Conservation (phyloP, 2,113 vertebrate species). For the Xiphorhynchus elegans region DNA sequence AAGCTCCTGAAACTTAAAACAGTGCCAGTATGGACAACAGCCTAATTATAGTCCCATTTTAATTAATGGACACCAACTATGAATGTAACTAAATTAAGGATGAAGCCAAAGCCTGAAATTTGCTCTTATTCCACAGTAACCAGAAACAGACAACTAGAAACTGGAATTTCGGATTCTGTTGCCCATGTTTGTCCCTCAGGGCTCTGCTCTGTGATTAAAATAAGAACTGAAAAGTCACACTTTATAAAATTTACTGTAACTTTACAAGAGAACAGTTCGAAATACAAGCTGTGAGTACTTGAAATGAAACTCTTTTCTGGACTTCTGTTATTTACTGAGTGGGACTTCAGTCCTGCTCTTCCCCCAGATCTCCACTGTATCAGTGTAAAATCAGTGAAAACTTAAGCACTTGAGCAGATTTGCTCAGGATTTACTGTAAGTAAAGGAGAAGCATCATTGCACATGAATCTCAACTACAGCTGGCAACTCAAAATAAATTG, state of each 20-base stretch:
- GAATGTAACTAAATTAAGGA: neutral
- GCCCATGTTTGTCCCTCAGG: neutral
- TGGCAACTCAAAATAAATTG: neutral
- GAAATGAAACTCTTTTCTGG: neutral
- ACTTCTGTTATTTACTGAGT: neutral
- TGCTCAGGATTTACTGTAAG: neutral
- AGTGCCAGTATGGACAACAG: neutral
- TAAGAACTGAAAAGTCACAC: neutral
- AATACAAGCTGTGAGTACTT: neutral
- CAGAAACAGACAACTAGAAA: neutral
- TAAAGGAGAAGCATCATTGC: neutral
- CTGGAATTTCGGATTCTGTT: neutral
- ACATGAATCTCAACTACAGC: neutral
- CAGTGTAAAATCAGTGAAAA: neutral
- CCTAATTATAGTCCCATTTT: neutral
- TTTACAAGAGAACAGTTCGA: neutral
- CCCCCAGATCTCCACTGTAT: neutral
- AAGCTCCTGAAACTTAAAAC: neutral
- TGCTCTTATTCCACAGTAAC: neutral
- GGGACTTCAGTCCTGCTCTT: neutral
- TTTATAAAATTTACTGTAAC: neutral
- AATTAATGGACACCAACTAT: neutral
- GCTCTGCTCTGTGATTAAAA: neutral
- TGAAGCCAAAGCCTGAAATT: neutral
- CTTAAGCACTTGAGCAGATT: neutral